Base-by-base conservation (phyloP, 2,888 invertebrate species). In the Parthenolecanium corni region DNA sequence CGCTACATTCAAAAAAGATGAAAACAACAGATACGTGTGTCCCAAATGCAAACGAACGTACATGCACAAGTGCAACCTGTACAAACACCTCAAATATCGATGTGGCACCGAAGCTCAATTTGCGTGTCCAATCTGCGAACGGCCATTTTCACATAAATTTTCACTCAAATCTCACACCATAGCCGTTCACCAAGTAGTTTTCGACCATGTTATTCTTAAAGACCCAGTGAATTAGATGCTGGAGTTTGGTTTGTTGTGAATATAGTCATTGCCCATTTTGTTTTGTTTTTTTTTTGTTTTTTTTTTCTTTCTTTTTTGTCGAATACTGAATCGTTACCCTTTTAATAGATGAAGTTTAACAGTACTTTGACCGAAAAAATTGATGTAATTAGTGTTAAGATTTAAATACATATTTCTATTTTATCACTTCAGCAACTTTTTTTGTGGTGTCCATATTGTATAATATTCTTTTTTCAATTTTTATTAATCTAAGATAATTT, bases 51-150 rank as follows among this genome's bases (percentile, higher is more conserved):
- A 64, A 12, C 61, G 64, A 31, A 61, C 52, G 31, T 67, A 67
- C 65, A 66, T 66, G 49, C 66, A 65, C 44, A 58, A 54, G 12
- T 58, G 49, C 18, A 58, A 49, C 38, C 53, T 66, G 40, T 49
- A 62, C 40, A 53, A 62, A 14, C 66, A 66, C 58, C 23, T 58
- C 51, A 69, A 69, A 24, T 67, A 70, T 64, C 72, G 72, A 57
- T 73, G 73, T 51, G 72, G 72, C 14, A 70, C 69, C 53, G 71
- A 71, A 64, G 74, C 74, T 12, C 71, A 70, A 53, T 76, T 74
- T 64, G 62, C 66, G 31, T 75, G 75, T 64, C 68, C 67, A 6
- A 66, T 70, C 42, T 72, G 72, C 54, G 49, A 57, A 47, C 52
- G 63, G 40, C 54, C 62, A 58, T 67, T 54, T 66, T 64, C 62